Percentiles rank a stretch among this genome's conserved stretches.
phyloP scores from a whole-genome alignment of 1,140 invertebrate species.

The Pachypeltis micranthus region DNA sequence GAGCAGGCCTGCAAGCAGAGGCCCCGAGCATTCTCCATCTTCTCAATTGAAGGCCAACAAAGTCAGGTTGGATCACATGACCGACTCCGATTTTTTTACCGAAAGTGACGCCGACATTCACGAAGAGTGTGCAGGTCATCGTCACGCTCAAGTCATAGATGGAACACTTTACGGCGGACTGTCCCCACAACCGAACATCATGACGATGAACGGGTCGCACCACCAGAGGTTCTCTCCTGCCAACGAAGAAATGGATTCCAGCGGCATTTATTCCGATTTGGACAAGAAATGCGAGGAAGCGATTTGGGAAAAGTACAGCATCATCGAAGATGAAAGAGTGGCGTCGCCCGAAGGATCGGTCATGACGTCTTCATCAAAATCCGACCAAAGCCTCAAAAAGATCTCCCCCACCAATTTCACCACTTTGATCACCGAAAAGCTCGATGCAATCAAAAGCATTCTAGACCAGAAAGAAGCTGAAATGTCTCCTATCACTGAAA shows the following conservation, averaged over 20 bases:
- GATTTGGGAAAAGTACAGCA: conserved; percentile 20
- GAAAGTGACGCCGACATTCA: conserved; percentile 71
- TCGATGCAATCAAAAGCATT: conserved; percentile 31
- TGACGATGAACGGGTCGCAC: conserved; percentile 29
- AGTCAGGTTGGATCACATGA: conserved; percentile 55
- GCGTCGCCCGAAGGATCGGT: conserved; percentile 23
- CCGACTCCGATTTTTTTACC: conserved; percentile 78
- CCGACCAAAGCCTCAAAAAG: conserved; percentile 33
- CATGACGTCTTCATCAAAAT: conserved; percentile 26
- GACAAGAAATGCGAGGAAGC: conserved; percentile 42
- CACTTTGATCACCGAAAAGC: conserved; percentile 22
- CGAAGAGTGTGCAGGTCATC: conserved; percentile 53
- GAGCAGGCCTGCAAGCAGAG: conserved; percentile 51
- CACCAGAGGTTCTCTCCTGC: conserved; percentile 39
- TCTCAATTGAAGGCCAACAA: conserved; percentile 23
- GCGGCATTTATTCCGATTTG: conserved; percentile 71
- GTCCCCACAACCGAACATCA: not conserved
- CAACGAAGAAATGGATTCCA: conserved; percentile 66
- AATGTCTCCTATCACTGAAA: conserved; percentile 32
- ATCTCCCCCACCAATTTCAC: conserved; percentile 27
- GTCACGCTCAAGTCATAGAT: conserved; percentile 65
- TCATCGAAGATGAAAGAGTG: conserved; percentile 27
- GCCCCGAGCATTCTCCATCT: conserved; percentile 30
- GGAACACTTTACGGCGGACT: conserved; percentile 62
- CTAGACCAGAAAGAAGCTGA: conserved; percentile 27